Evolutionary conservation across 2,797 vertebrate species (phyloP), one percentile per base, ranked within the genome.

Genomic region (Chromis chromis): DNA sequence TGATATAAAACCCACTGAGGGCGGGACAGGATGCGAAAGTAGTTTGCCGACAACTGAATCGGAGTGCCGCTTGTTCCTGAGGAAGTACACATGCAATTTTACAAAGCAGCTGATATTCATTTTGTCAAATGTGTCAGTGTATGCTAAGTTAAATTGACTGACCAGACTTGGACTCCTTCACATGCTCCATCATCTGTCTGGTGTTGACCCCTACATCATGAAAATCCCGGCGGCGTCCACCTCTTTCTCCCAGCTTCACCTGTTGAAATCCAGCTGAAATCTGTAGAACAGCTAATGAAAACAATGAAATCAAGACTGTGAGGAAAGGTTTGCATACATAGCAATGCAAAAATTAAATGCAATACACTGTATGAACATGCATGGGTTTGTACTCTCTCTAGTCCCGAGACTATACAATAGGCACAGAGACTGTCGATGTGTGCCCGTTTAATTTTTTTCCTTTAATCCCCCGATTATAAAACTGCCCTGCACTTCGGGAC

Each of bases 1-100:
- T 99, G 98, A 78, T 95, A 98, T 0, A 99, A 88, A 49, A 94
- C 93, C 97, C 98, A 99, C 70, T 96, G 94, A 0, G 98, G 98
- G 0, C 96, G 96, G 0, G 97, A 99, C 0, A 94, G 76, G 86
- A 99, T 85, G 2, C 95, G 95, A 42, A 97, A 96, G 79, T 93
- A 97, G 93, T 99, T 99, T 0, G 96, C 88, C 1, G 76, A 92
- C 78, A 99, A 81, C 46, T 83, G 88, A 60, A 99, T 95, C 0
- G 50, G 0, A 16, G 44, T 52, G 0, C 98, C 98, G 0, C 94
- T 95, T 33, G 90, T 75, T 36, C 98, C 98, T 99, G 56, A 25
- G n/a, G 24, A 76, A 59, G 21, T 1, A 33, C 13, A 56, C 9
- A 78, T 4, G 52, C 13, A 31, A 5, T 10, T 39, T 40, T 3